A percentile compares a stretch with the other conserved stretches of the same genome.
Evolutionary conservation across 2,113 vertebrate genomes (phyloP).

Genomic region (Coturnix japonica): DNA sequence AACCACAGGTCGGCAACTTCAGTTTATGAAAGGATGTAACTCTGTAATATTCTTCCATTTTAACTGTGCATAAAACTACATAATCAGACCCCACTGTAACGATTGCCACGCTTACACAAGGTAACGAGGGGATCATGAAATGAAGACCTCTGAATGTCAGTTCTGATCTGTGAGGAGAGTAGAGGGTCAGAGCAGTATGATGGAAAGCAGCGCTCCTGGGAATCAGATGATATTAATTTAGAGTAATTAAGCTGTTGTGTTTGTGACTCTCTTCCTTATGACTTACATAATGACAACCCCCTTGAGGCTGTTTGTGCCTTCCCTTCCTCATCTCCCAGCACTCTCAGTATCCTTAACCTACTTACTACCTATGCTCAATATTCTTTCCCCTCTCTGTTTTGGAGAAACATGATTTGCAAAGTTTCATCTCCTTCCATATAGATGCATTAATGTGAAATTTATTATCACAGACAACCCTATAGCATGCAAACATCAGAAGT

Average conservation of each 20-base stretch:
- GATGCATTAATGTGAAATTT: neutral
- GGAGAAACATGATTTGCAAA: neutral
- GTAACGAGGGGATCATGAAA: neutral
- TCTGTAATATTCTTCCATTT: neutral
- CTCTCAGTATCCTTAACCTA: neutral
- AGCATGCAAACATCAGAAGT: neutral
- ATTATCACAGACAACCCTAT: neutral
- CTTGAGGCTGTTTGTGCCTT: neutral
- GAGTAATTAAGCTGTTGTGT: neutral
- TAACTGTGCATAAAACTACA: neutral
- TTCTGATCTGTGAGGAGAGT: neutral
- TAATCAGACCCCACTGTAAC: neutral
- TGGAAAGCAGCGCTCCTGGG: neutral
- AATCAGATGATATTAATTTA: neutral
- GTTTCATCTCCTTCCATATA: neutral
- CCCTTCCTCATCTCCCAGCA: neutral
- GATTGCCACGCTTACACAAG: accelerated
- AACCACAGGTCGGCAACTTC: neutral
- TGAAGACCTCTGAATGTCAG: neutral
- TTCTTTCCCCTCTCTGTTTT: neutral
- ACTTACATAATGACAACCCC: neutral
- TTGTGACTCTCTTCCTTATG: neutral
- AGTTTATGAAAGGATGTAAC: neutral
- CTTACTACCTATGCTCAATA: neutral
- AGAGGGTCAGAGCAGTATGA: neutral